Evolutionary conservation across 2,113 vertebrate genomes (phyloP), one percentile per base, ranked within the genome.

Genomic region (Amphilophus citrinellus): DNA sequence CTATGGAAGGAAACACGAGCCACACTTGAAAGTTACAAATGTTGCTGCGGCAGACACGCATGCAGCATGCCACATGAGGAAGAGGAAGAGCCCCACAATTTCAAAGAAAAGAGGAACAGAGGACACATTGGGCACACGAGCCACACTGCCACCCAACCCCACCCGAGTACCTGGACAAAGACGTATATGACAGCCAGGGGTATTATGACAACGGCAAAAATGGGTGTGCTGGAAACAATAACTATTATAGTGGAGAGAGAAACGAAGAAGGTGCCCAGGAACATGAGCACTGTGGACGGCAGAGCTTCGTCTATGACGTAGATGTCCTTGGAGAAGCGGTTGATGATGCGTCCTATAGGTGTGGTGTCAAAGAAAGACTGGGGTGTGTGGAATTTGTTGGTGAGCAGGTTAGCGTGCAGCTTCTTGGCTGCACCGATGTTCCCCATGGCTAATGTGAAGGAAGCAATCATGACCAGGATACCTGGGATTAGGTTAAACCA

Each of bases 291-390:
- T 18, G 96, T 97, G 1, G 95, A 91, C 0, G 97, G 97, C 58
- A 99, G 96, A 3, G 96, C 94, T 85, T 98, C 98, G 1, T 99
- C 98, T 0, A 99, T 97, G 89, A 98, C 53, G 0, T 96, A 97
- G 88, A 99, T 95, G 94, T 99, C 98, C 96, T 98, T 99, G 62
- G 98, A 98, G 89, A 99, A 99, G 89, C 97, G 97, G 94, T 99
- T 99, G 96, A 99, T 97, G 95, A 99, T 92, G 1, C 98, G 97
- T 56, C 98, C 98, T 0, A 96, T 96, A 0, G 98, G 98, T 1
- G 98, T 99, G 44, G 98, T 99, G 90, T 99, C 98, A 17, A 96
- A 99, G 94, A 99, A 99, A 85, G 98, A 97, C 96, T 99, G 98
- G 0, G 98, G 98, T 0, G 96, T 97, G 86, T 90, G 97, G 50